Evolutionary conservation across 2,113 vertebrate species (phyloP).

Genomic region (Tamias sibiricus): DNA sequence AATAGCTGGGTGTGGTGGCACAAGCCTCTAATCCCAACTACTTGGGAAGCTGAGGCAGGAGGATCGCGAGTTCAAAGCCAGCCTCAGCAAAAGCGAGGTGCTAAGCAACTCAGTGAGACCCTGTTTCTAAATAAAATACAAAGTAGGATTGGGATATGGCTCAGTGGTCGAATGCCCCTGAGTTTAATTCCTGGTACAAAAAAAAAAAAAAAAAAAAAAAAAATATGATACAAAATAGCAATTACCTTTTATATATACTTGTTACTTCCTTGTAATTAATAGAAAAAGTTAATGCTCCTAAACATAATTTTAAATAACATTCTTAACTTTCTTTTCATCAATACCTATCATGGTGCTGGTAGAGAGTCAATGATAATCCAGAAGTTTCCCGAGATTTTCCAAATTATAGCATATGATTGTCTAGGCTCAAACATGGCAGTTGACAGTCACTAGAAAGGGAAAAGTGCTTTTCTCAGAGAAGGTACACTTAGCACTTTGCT

Average conservation of each 20-base stretch:
- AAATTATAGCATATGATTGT: neutral
- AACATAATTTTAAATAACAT: neutral
- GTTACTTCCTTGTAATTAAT: neutral
- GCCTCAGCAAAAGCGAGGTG: no score
- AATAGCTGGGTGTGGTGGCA: neutral
- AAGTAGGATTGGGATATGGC: no score
- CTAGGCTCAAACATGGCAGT: neutral
- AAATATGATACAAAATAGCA: neutral
- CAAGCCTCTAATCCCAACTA: no score
- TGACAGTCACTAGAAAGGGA: neutral
- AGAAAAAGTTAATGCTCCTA: neutral
- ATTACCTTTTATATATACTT: neutral
- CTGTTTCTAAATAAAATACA: no score
- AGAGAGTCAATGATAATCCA: neutral
- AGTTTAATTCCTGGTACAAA: no score
- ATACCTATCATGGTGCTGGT: neutral
- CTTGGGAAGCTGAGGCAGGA: no score
- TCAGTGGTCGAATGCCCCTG: no score
- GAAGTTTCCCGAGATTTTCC: neutral
- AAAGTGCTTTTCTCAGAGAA: neutral
- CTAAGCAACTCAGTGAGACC: no score
- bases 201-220: neutral
- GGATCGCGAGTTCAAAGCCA: no score
- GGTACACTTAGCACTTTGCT: neutral
- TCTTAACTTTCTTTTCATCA: neutral